Evolutionary conservation across 2,888 invertebrate species (phyloP), one percentile per base, ranked within the genome.

Genomic region (Lycia hirtaria): DNA sequence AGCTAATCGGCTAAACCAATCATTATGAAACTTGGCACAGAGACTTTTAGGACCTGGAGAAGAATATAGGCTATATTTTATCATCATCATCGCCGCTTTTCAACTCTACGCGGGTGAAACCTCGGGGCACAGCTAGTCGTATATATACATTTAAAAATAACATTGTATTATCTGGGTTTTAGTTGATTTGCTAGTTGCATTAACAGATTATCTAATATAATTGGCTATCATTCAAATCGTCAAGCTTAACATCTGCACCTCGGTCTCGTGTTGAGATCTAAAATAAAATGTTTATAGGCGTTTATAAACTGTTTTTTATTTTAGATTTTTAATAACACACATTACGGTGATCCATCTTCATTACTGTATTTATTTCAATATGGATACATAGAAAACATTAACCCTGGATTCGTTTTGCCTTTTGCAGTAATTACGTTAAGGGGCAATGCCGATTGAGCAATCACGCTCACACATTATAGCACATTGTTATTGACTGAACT

Each of bases 301-400:
- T n/a, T n/a, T 49, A 50, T 47, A 32, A 22, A 58, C 30, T 30
- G 48, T 28, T 47, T 49, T n/a, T n/a, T n/a, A n/a, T n/a, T n/a
- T 55, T 49, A 41, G 51, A 54, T 51, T 35, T 44, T 22, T 50
- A 38, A 50, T 56, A 24, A 55, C 43, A 44, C n/a, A 56, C 50
- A 56, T 43, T 30, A 44, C 20, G 20, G 26, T 35, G 76, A 77
- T 80, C 70, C 64, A 73, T 81, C 80, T 80, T 80, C 81, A 80
- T 81, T 81, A 80, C 68, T 48, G 65, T 56, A 65, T 65, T 75
- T 74, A 75, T 76, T 78, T 79, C 72, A 68, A 71, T 68, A 71
- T 67, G 66, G 70, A 69, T 72, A 65, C 58, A 58, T 69, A 63
- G 62, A 65, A 65, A 69, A 73, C 72, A 67, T 70, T 68, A 56